phyloP scores from a whole-genome alignment of 2,797 vertebrate genomes.

The Threskiornis aethiopicus region DNA sequence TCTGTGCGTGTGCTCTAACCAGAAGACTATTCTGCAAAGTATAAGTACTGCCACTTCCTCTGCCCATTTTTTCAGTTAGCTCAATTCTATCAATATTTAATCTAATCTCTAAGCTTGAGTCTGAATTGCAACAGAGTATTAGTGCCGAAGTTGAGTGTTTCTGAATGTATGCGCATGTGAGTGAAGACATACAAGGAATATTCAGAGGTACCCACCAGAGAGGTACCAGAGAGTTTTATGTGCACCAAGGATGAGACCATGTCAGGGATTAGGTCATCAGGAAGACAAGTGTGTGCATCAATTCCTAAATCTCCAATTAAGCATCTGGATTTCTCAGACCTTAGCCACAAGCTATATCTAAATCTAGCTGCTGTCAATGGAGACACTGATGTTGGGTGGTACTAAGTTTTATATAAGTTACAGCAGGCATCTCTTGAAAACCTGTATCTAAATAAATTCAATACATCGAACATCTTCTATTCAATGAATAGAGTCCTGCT shows the following conservation, averaged over 20 bases:
- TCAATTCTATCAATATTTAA: not conserved
- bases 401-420: not conserved
- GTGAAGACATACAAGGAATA: not conserved
- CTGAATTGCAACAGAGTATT: not conserved
- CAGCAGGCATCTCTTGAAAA: not conserved
- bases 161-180: not conserved
- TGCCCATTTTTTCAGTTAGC: not conserved
- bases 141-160: accelerated
- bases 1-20: not conserved
- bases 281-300: not conserved
- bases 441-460: not conserved
- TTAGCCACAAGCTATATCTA: not conserved
- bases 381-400: not conserved
- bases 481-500: not conserved
- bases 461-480: not conserved
- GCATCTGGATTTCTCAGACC: not conserved
- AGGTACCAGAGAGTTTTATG: not conserved
- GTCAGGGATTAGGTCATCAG: not conserved
- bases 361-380: not conserved
- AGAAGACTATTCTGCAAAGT: not conserved
- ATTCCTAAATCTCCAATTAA: not conserved
- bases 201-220: not conserved
- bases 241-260: not conserved
- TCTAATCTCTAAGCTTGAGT: not conserved
- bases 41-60: not conserved